Evolutionary conservation across 2,888 invertebrate species (phyloP).

Genomic region (Cerastis rubricosa): DNA sequence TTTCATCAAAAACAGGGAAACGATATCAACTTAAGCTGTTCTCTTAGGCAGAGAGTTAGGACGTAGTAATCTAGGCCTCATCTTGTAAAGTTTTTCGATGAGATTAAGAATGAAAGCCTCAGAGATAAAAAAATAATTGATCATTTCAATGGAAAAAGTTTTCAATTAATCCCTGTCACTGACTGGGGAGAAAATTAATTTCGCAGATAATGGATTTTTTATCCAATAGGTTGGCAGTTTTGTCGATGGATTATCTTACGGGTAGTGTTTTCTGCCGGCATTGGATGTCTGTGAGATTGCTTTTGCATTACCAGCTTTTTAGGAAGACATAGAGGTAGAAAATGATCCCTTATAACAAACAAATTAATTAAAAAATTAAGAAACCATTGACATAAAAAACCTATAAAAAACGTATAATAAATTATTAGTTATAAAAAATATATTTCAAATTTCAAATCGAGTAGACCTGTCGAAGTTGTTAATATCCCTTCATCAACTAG

Average conservation of each 20-base stretch:
- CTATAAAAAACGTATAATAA: too few relatives aligned
- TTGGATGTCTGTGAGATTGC: not conserved
- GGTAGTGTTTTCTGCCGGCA: not conserved
- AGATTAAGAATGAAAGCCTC: conserved; percentile 26
- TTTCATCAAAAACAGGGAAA: conserved; percentile 17
- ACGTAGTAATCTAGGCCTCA: conserved; percentile 12
- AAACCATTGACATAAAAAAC: too few relatives aligned
- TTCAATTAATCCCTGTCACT: conserved; percentile 50
- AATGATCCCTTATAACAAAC: not conserved
- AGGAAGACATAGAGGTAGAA: too few relatives aligned
- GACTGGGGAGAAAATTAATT: conserved; percentile 27
- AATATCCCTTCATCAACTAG: too few relatives aligned
- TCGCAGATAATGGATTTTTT: conserved; percentile 48
- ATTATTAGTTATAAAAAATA: too few relatives aligned
- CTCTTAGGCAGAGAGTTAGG: conserved; percentile 8
- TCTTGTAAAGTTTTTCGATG: not conserved
- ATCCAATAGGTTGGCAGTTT: conserved; percentile 8
- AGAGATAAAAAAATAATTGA: conserved; percentile 42
- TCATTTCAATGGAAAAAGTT: conserved; percentile 45
- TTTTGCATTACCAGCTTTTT: not conserved
- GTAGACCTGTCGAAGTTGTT: too few relatives aligned
- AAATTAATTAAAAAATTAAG: too few relatives aligned
- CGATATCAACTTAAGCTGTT: conserved; percentile 12
- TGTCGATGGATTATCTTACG: conserved; percentile 23
- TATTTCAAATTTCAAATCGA: too few relatives aligned